phyloP scores from a whole-genome alignment of 2,113 vertebrate species.

The Nannobrachium achirus region DNA sequence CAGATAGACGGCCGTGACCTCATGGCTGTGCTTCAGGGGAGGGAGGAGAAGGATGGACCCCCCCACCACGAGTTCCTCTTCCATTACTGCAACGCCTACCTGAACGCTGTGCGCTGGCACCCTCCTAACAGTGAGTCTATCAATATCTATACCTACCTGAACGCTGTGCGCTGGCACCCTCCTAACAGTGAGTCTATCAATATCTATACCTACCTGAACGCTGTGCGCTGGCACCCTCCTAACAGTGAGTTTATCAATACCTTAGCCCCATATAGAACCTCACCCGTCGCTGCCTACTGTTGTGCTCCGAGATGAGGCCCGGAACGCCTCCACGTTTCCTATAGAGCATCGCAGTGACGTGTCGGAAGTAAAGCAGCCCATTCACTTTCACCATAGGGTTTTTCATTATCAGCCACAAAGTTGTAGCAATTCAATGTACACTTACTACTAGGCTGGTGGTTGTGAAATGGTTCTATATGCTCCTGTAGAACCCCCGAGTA shows the following conservation, averaged over 20 bases:
- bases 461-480: no score
- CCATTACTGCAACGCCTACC: constrained; percentile 88
- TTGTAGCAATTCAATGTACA: no score
- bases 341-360: no score
- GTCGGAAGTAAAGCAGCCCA: no score
- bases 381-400: no score
- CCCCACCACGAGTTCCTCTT: constrained; percentile 90
- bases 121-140: constrained; percentile 83
- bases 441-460: no score
- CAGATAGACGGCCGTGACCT: constrained; percentile 87
- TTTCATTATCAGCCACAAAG: no score
- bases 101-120: constrained; percentile 88
- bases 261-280: no score
- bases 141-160: constrained; percentile 81
- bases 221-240: constrained; percentile 84
- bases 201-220: constrained; percentile 85
- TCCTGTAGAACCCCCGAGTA: no score
- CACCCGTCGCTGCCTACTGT: no score
- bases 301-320: no score
- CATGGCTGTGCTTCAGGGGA: constrained; percentile 83
- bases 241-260: constrained; percentile 84
- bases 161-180: constrained; percentile 87
- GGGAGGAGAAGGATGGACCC: constrained; percentile 12
- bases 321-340: no score
- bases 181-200: constrained; percentile 81